A percentile compares a stretch with the other conserved stretches of the same genome.
Conservation (phyloP, 2,888 invertebrate species). For the Lathronympha strigana region DNA sequence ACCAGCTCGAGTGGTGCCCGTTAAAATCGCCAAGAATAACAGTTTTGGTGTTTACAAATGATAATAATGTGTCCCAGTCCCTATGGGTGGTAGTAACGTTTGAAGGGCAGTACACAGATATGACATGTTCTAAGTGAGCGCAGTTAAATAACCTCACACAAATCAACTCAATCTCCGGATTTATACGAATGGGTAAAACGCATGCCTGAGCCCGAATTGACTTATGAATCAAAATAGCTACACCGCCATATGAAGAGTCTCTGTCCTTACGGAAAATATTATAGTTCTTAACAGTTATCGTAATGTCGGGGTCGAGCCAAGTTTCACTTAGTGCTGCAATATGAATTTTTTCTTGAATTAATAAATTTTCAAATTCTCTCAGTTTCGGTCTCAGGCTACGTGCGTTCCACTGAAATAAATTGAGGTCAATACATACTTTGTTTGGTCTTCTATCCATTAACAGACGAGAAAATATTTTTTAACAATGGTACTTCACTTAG, state of each 20-base stretch:
- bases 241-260: background rate
- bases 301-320: conserved; percentile 44
- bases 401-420: conserved; percentile 42
- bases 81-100: background rate
- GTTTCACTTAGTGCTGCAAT: no score
- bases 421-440: conserved; percentile 5
- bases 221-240: conserved; percentile 1
- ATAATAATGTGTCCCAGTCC: background rate
- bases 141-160: background rate
- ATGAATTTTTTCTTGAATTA: conserved; percentile 46
- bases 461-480: background rate
- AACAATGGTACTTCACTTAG: conserved; percentile 10
- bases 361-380: conserved; percentile 39
- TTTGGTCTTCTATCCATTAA: conserved; percentile 24
- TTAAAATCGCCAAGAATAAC: no score
- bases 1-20: no score
- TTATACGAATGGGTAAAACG: background rate
- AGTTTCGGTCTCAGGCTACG: conserved; percentile 48
- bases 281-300: conserved; percentile 44
- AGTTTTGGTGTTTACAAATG: background rate
- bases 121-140: background rate
- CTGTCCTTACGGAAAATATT: conserved; percentile 26
- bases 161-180: background rate
- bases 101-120: background rate
- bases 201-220: conserved; percentile 3